Base-by-base conservation (phyloP, 92 coral and sea anemone genomes). In the Paramuricea clavata region DNA sequence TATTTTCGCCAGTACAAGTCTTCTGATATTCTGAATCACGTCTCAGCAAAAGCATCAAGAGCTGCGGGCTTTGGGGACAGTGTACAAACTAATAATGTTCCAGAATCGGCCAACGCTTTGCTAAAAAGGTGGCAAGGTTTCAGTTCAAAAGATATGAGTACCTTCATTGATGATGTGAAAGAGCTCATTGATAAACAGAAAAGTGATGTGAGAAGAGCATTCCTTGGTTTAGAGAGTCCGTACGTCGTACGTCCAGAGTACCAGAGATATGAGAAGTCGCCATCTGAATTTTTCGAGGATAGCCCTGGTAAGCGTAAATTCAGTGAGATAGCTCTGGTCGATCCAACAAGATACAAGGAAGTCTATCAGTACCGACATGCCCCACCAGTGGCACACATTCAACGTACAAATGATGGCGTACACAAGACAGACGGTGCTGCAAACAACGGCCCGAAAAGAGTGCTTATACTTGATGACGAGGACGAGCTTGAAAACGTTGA, bases 141-240 rank as follows among this genome's bases (percentile, higher is more conserved):
- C 43, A 27, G 21, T 2, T 5, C 75, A 30, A 69, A 16, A 35
- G 75, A 69, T 35, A 69, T 69, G 75, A 69, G 75, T 69, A 69
- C 75, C 43, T 69, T 69, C 43, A 13, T 69, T 35, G 75, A 69
- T 69, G 75, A 79, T 50, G 62, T 85, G 12, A 85, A 75, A 57
- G 76, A 54, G 13, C 73, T 82, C 12, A 76, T 73, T 7, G 83
- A 71, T 47, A 87, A 87, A 35, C 91, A 81, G 72, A n/a, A 41
- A 59, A 70, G 64, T 69, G 90, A 87, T 54, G 90, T 79, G 22
- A 42, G 61, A 5, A 70, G 87, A 70, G 87, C 91, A 8, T 87
- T 87, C 81, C 39, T 87, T 68, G 87, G 87, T 1, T 62, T 87
- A n/a, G 73, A 81, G 21, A 81, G 91, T 69, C 91, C 87, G 5